phyloP scores from a whole-genome alignment of 2,113 vertebrate species.

The Gorilla gorilla region DNA sequence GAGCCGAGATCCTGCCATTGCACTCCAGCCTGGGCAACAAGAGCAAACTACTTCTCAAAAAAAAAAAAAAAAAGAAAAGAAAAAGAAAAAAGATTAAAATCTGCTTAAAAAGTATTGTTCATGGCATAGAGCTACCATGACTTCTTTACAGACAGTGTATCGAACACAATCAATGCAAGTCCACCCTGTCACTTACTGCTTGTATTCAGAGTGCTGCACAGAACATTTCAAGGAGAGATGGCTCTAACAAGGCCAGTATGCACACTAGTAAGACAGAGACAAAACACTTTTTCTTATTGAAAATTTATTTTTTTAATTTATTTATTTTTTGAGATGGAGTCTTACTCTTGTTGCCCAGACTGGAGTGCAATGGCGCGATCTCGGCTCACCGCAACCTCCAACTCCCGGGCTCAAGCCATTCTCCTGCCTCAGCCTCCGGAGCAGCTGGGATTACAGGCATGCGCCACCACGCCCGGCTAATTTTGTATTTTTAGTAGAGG shows the following conservation, averaged over 20 bases:
- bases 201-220: background rate
- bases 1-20: too few relatives aligned
- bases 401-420: too few relatives aligned
- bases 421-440: background rate
- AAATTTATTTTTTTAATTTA: background rate
- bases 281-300: conserved; percentile 1
- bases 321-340: background rate
- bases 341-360: too few relatives aligned
- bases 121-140: background rate
- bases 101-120: background rate
- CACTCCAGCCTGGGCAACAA: too few relatives aligned
- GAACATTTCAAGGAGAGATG: background rate
- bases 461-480: background rate
- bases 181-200: background rate
- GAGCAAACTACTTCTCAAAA: too few relatives aligned
- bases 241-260: background rate
- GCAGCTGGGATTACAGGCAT: background rate
- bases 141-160: conserved; percentile 7
- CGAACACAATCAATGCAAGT: background rate
- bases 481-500: background rate
- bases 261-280: background rate
- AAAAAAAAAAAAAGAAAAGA: too few relatives aligned
- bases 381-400: too few relatives aligned
- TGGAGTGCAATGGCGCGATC: too few relatives aligned
- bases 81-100: too few relatives aligned